Evolutionary conservation across 2,888 invertebrate genomes (phyloP), one percentile per base, ranked within the genome.

Genomic region (Drosophila rellima): DNA sequence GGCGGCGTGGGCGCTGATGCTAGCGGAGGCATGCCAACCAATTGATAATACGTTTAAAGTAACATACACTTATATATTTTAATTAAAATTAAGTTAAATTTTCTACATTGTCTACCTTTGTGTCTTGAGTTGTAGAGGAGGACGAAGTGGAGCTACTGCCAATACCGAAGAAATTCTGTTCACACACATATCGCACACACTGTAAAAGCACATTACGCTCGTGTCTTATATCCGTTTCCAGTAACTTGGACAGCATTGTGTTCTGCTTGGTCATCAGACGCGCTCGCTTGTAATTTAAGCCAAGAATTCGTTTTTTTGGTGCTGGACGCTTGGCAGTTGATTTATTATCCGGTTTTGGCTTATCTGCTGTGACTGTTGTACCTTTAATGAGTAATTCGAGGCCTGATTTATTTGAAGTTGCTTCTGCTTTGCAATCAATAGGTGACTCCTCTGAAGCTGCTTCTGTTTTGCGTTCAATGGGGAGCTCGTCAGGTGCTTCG

Each of bases 161-260:
- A 54, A 90, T 82, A 11, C 86, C 94, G 93, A 97, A 97, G 92
- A 95, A 97, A 82, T 97, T 95, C 82, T 96, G 95, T 74, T 95
- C 94, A 31, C 96, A 95, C 52, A 97, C 95, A 93, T 95, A 95
- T 78, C 96, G 95, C 35, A 98, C 95, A 93, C 98, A 98, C 91
- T 98, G 98, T 31, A 97, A 93, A 52, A 98, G 94, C 48, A 96
- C 93, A 92, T 98, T 98, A 56, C 98, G 94, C 92, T 98, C 98
- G 81, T 96, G 96, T 72, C 95, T 94, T 78, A 98, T 97, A 91
- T 98, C 97, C 63, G 94, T 94, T 51, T 94, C 94, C 60, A 98
- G 93, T 26, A 98, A 92, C 90, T 95, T 95, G 81, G 95, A 95
- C 54, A 96, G 92, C 75, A 96, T 93, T 13, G 95, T 95, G 42